Base-by-base conservation (phyloP, 2,113 vertebrate genomes). In the Calypte anna region DNA sequence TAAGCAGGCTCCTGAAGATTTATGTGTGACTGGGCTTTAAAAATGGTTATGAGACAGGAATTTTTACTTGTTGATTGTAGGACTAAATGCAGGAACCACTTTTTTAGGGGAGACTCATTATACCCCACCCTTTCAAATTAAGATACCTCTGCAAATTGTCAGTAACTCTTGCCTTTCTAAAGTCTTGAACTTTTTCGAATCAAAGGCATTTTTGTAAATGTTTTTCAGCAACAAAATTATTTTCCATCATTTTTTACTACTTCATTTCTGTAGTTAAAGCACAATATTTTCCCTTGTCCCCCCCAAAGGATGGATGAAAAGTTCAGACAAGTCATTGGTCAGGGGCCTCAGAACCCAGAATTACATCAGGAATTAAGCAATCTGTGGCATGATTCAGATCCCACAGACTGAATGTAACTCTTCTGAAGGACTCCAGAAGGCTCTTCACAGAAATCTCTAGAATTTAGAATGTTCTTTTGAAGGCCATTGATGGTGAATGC, bases 291-390 rank as follows among this genome's bases (percentile, higher is more conserved):
- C 6, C 38, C 21, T 22, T 63, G 11, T 84, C 22, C 14, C 23
- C 11, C 43, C 13, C 3, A 6, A 58, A 63, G 4, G 4, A 4
- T 38, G 7, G 14, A 68, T 40, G 19, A 57, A 69, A 46, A 88
- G 14, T 33, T 44, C 40, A 27, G 10, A 28, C 3, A 0, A 8
- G 13, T 51, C 19, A 2, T 16, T 31, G 9, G 7, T 7, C 17
- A 70, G 44, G 20, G 14, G 7, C 5, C 31, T 8, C 27, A 58
- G 46, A 62, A 78, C 10, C 10, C 43, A 81, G 18, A 46, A 51
- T 31, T 33, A 67, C 33, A 25, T 72, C 24, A 75, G 24, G 17
- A 13, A 59, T 57, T 43, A n/a, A 19, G 31, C 24, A 30, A 43
- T 63, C 31, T 51, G 1, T 75, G 16, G 17, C 50, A 33, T 11